Conservation (phyloP, 2,888 invertebrate genomes). For the Antheraea assamensis region DNA sequence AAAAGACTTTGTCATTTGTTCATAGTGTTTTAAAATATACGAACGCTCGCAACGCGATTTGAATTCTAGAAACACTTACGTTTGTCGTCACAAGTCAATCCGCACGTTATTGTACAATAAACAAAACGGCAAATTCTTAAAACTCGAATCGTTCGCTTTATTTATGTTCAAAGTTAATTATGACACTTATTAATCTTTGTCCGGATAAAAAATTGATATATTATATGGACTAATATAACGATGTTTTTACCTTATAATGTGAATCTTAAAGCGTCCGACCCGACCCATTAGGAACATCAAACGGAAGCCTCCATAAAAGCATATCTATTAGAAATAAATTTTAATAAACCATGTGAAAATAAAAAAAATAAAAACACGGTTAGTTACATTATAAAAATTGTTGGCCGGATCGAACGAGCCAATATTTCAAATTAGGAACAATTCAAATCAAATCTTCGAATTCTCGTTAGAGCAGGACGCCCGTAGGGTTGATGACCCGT, state of each 20-base stretch:
- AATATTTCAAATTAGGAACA: conserved; percentile 81
- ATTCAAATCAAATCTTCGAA: conserved; percentile 81
- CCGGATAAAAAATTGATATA: conserved; percentile 42
- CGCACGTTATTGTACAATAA: conserved; percentile 24
- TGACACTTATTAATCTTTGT: conserved; percentile 61
- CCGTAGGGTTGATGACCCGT: conserved; percentile 81
- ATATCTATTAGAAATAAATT: conserved; percentile 62
- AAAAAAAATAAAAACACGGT: conserved; percentile 44
- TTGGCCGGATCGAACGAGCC: conserved; percentile 60
- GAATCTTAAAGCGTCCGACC: conserved; percentile 53
- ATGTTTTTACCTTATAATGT: conserved; percentile 59
- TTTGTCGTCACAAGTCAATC: conserved; percentile 17
- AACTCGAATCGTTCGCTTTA: conserved; percentile 18
- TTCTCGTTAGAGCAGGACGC: conserved; percentile 81
- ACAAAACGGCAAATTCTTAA: conserved; percentile 25
- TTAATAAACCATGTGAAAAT: conserved; percentile 66
- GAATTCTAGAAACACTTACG: background rate
- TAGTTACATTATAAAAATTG: conserved; percentile 55
- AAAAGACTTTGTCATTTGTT: background rate
- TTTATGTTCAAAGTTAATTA: conserved; percentile 36
- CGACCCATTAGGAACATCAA: conserved; percentile 60
- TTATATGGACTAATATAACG: conserved; percentile 53
- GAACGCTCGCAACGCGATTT: background rate
- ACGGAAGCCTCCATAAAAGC: conserved; percentile 68
- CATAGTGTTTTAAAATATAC: background rate